A percentile compares a stretch with the other conserved stretches of the same genome.
phyloP scores from a whole-genome alignment of 2,113 vertebrate species.

The Toxostoma redivivum region DNA sequence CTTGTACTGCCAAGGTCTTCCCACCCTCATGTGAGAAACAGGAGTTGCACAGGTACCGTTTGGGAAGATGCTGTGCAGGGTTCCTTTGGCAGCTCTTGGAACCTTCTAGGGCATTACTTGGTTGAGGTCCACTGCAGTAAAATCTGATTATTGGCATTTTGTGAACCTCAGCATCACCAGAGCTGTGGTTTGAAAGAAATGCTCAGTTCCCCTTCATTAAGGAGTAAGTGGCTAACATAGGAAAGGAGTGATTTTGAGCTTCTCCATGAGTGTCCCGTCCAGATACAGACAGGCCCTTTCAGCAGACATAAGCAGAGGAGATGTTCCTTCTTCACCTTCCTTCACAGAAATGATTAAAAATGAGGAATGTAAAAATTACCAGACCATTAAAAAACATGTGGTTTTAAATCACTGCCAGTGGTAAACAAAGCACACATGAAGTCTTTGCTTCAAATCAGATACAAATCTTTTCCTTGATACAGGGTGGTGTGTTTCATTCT shows the following conservation, averaged over 20 bases:
- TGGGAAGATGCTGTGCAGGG: background rate
- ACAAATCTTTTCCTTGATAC: background rate
- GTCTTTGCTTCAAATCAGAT: background rate
- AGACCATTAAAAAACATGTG: background rate
- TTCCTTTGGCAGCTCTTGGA: background rate
- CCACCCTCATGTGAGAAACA: background rate
- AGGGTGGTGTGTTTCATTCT: background rate
- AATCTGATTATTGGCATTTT: background rate
- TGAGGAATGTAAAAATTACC: background rate
- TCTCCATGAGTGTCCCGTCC: background rate
- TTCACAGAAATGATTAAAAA: background rate
- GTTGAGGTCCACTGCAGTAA: background rate
- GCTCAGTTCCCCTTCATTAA: background rate
- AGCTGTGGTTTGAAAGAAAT: background rate
- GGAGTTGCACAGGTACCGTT: background rate
- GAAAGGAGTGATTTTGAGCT: background rate
- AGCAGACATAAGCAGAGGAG: background rate
- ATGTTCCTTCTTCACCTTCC: background rate
- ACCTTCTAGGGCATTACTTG: background rate
- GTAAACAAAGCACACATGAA: constrained; percentile 10
- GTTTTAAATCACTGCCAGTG: background rate
- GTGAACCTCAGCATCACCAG: background rate
- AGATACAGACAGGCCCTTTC: background rate
- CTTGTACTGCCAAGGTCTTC: background rate
- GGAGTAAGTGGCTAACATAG: background rate